phyloP scores from a whole-genome alignment of 1,140 invertebrate species.

The Brachionus plicatilis region DNA sequence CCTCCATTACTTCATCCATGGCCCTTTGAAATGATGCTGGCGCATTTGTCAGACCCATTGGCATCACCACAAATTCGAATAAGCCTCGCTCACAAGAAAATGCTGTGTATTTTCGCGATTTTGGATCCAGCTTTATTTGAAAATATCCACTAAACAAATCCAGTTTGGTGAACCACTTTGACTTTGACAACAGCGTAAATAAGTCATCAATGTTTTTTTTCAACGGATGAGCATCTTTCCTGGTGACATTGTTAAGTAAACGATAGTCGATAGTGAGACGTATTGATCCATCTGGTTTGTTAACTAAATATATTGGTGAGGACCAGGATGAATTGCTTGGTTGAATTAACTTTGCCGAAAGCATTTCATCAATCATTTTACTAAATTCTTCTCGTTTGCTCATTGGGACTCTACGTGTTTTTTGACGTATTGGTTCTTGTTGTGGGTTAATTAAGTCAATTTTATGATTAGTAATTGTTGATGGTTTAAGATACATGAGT shows the following conservation, averaged over 20 bases:
- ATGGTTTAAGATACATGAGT: too few relatives aligned
- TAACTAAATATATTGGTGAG: background rate
- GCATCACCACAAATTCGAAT: background rate
- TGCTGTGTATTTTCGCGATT: background rate
- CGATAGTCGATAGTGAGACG: background rate
- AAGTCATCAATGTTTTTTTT: too few relatives aligned
- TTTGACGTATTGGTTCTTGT: too few relatives aligned
- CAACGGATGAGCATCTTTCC: too few relatives aligned
- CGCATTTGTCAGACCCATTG: background rate
- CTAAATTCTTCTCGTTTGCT: too few relatives aligned
- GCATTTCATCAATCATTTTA: too few relatives aligned
- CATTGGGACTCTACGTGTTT: too few relatives aligned
- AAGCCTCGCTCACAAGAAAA: background rate
- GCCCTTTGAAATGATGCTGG: background rate
- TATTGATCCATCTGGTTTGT: background rate
- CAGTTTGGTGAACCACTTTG: background rate
- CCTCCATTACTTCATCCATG: background rate
- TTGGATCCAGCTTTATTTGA: background rate
- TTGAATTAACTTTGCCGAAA: background rate
- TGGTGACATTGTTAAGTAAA: background rate
- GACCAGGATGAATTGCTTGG: background rate
- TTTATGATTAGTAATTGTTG: too few relatives aligned
- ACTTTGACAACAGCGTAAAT: background rate
- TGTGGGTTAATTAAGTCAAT: too few relatives aligned
- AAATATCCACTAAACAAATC: conserved; percentile 1